Evolutionary conservation across 53 echinoderm and acorn worm species (phyloP).

Genomic region (Crossaster papposus): DNA sequence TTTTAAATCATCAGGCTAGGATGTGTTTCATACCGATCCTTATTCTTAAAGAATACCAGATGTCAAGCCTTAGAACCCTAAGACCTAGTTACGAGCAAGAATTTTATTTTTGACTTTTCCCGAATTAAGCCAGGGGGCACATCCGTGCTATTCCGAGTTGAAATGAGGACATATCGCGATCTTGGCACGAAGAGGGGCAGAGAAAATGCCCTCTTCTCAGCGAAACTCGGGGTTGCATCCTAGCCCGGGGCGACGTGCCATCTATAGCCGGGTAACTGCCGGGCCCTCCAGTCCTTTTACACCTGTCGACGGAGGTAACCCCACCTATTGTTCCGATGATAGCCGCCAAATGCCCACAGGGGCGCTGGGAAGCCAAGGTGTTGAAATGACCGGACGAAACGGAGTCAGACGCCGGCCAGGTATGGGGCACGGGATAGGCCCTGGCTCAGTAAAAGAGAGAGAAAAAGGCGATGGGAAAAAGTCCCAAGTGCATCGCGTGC

Average conservation of each 20-base stretch:
- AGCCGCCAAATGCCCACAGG: constrained; percentile 36
- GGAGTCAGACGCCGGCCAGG: constrained; percentile 40
- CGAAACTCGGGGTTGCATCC: constrained; percentile 14
- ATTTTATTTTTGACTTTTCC: constrained; percentile 12
- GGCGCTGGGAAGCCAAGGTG: constrained; percentile 34
- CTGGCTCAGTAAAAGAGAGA: not conserved
- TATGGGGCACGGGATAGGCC: not conserved
- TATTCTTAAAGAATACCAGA: constrained; percentile 21
- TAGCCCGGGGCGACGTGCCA: constrained; percentile 40
- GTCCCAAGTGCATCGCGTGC: constrained; percentile 62
- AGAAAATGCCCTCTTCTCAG: not conserved
- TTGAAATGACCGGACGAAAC: constrained; percentile 53
- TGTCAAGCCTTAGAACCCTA: not conserved
- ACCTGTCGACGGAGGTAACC: constrained; percentile 55
- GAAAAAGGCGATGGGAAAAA: not conserved
- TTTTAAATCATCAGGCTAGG: not conserved
- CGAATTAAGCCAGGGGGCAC: constrained; percentile 44
- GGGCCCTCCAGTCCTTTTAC: not conserved
- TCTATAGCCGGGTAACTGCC: not conserved
- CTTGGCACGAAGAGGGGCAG: constrained; percentile 5
- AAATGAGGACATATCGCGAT: constrained; percentile 41
- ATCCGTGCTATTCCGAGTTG: constrained; percentile 15
- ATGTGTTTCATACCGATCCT: constrained; percentile 8
- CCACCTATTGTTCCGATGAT: constrained; percentile 65
- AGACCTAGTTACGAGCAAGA: not conserved